A percentile compares a stretch with the other conserved stretches of the same genome.
Conservation (phyloP, 2,888 invertebrate genomes). For the Pandemis cinnamomeana region DNA sequence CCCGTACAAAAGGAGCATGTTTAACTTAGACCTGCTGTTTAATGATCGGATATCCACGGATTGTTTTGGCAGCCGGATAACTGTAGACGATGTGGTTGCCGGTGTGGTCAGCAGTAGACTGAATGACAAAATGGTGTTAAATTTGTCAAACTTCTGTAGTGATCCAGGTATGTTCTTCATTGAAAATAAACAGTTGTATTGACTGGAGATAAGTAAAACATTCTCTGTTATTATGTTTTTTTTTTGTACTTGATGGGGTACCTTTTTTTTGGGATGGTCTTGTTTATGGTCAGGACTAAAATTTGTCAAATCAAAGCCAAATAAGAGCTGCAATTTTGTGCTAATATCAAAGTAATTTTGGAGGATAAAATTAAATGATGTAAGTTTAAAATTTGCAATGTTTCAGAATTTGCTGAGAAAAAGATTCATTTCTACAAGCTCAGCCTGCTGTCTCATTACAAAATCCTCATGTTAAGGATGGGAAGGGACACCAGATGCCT, state of each 20-base stretch:
- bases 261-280: not conserved
- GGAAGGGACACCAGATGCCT: slow-evolving; percentile 70
- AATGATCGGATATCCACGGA: slow-evolving; percentile 69
- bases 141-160: slow-evolving; percentile 69
- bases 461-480: slow-evolving; percentile 75
- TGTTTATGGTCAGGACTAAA: too few relatives aligned
- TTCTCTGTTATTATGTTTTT: not conserved
- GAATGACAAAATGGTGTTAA: slow-evolving; percentile 62
- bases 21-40: slow-evolving; percentile 68
- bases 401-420: slow-evolving; percentile 69
- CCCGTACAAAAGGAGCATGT: slow-evolving; percentile 68
- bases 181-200: not conserved
- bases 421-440: slow-evolving; percentile 72
- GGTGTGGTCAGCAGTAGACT: slow-evolving; percentile 65
- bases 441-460: slow-evolving; percentile 63
- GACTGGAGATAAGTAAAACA: not conserved
- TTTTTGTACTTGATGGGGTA: not conserved
- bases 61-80: slow-evolving; percentile 59
- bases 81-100: slow-evolving; percentile 66
- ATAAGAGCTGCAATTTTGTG: not conserved
- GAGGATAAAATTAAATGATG: not conserved
- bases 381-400: not conserved
- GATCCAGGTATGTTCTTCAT: slow-evolving; percentile 63
- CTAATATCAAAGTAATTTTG: not conserved
- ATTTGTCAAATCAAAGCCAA: too few relatives aligned